Evolutionary conservation across 2,797 vertebrate species (phyloP).

Genomic region (Phoebastria nigripes): DNA sequence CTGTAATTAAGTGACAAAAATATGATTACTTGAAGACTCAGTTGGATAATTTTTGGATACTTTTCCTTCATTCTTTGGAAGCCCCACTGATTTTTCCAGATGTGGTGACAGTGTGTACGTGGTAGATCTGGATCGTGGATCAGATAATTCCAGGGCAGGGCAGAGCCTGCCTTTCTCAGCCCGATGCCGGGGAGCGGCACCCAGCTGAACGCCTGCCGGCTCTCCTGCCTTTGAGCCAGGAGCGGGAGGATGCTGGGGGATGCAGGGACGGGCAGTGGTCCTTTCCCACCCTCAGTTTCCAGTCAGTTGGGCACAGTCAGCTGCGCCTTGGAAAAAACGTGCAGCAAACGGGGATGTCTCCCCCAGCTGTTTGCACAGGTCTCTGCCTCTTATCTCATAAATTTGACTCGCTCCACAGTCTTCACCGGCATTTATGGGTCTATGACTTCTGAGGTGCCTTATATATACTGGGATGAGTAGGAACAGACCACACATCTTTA

Average conservation of each 20-base stretch:
- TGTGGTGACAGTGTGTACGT: background rate
- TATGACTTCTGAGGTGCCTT: background rate
- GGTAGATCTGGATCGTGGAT: background rate
- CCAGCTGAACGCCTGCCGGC: accelerated
- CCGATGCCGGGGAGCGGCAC: accelerated
- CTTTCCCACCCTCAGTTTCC: background rate
- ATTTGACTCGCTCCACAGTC: background rate
- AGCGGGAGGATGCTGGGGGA: background rate
- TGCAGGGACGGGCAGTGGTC: background rate
- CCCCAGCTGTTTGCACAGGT: background rate
- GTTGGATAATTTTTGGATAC: background rate
- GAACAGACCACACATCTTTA: background rate
- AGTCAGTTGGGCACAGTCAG: accelerated
- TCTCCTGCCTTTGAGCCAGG: background rate
- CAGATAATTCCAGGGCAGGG: background rate
- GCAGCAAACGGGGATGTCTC: background rate
- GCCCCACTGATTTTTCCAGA: background rate
- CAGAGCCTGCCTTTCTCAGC: background rate
- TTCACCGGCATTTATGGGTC: background rate
- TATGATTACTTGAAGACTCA: background rate
- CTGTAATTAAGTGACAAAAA: background rate
- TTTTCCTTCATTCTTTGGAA: background rate
- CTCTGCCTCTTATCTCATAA: background rate
- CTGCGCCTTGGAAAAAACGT: accelerated
- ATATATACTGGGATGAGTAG: too few species aligned